Evolutionary conservation across 2,888 invertebrate species (phyloP).

Genomic region (Drosophila tripunctata): DNA sequence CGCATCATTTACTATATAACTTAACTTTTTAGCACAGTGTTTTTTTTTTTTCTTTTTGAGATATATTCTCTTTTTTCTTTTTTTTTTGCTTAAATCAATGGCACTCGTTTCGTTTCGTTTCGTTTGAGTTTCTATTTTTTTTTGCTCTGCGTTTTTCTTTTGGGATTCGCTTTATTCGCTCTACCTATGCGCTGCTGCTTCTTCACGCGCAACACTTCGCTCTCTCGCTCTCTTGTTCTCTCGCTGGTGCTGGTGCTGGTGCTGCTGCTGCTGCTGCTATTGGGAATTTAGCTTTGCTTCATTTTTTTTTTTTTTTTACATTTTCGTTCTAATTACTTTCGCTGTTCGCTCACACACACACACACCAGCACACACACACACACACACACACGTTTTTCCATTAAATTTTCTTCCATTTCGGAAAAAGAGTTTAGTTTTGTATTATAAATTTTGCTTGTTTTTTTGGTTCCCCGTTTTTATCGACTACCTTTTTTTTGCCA

Average conservation of each 20-base stretch:
- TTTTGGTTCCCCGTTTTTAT: constrained; percentile 16
- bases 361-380: too few species aligned
- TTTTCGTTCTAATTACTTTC: constrained; percentile 64
- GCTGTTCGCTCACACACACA: constrained; percentile 42
- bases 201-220: constrained; percentile 60
- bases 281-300: constrained; percentile 37
- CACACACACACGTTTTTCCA: constrained; percentile 10
- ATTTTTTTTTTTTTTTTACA: constrained; percentile 35
- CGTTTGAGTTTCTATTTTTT: constrained; percentile 36
- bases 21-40: constrained; percentile 24
- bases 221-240: too few species aligned
- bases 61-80: constrained; percentile 29
- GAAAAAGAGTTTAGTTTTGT: constrained; percentile 36
- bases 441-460: constrained; percentile 27
- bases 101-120: constrained; percentile 31
- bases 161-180: constrained; percentile 45
- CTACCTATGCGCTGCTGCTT: constrained; percentile 52
- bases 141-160: constrained; percentile 2
- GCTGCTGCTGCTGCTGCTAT: constrained; percentile 46
- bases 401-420: constrained; percentile 23
- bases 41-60: constrained; percentile 30
- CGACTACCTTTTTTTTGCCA: constrained; percentile 59
- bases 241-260: too few species aligned
- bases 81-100: constrained; percentile 29
- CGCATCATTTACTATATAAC: too few species aligned